A percentile compares a stretch with the other conserved stretches of the same genome.
These are phyloP conservation scores for Phyto melanocephala DNA, from an alignment of 2,888 invertebrate genomes.

Conservation along the genomic window DNA sequence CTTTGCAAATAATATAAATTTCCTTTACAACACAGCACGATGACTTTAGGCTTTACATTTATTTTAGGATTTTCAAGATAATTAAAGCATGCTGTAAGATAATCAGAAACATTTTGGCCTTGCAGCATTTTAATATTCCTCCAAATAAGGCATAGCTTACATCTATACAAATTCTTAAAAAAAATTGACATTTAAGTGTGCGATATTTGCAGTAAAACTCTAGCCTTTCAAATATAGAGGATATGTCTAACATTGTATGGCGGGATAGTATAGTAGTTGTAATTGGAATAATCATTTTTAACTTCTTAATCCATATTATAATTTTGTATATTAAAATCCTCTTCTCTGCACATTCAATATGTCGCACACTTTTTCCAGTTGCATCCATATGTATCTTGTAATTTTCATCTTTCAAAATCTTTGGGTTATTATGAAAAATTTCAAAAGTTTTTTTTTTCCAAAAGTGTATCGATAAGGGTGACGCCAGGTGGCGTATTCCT, in stretches of 20 bases:
- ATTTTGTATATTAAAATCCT: slow-evolving; percentile 15
- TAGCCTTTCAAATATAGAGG: background rate
- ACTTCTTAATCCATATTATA: background rate
- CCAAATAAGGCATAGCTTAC: background rate
- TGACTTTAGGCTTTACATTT: background rate
- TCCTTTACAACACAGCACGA: background rate
- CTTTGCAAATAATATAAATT: background rate
- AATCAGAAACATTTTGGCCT: background rate
- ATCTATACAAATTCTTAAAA: background rate
- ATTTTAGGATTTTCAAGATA: background rate
- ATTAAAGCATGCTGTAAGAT: background rate
- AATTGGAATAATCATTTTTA: slow-evolving; percentile 11
- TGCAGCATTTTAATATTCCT: background rate
- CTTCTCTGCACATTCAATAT: slow-evolving; percentile 8
- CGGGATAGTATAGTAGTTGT: background rate
- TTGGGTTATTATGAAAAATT: background rate
- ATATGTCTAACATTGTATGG: background rate
- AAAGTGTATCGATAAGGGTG: background rate
- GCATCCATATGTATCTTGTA: slow-evolving; percentile 25
- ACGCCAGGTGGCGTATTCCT: background rate
- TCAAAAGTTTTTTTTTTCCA: slow-evolving; percentile 1
- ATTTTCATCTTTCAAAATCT: slow-evolving; percentile 11
- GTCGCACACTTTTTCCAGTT: slow-evolving; percentile 1
- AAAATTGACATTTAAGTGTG: background rate
- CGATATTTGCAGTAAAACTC: background rate